These are phyloP conservation scores for Patella caerulea DNA, from an alignment of 2,888 invertebrate species.

Conservation along the genomic window DNA sequence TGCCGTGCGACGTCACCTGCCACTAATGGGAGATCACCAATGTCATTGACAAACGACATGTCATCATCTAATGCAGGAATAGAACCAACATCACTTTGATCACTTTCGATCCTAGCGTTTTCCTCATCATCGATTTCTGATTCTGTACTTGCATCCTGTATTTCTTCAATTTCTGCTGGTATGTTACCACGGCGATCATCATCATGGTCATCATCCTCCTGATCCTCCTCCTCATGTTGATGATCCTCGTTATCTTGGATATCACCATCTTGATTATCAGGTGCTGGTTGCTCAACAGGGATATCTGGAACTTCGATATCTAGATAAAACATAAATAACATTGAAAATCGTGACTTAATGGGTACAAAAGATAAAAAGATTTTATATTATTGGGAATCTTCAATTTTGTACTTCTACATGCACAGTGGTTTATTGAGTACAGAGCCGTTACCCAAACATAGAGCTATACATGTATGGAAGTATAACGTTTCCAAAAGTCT, in stretches of 20 bases:
- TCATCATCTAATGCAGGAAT: slow-evolving; percentile 34
- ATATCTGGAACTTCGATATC: too few species aligned
- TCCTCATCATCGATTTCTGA: slow-evolving; percentile 19
- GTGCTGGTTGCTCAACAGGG: too few species aligned
- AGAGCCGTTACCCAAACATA: too few species aligned
- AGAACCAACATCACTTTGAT: slow-evolving; percentile 40
- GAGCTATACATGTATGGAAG: too few species aligned
- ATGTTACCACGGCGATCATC: not conserved
- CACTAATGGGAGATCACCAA: slow-evolving; percentile 39
- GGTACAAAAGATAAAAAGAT: too few species aligned
- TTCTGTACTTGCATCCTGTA: not conserved
- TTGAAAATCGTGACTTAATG: too few species aligned
- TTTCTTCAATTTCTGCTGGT: slow-evolving; percentile 6
- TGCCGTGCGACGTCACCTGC: slow-evolving; percentile 34
- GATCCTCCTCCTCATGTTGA: not conserved
- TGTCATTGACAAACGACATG: slow-evolving; percentile 35
- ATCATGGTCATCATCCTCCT: not conserved
- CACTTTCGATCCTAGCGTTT: slow-evolving; percentile 44
- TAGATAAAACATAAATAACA: too few species aligned
- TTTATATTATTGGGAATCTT: too few species aligned
- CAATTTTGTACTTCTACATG: too few species aligned
- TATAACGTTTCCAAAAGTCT: too few species aligned
- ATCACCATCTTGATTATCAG: not conserved
- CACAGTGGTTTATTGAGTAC: too few species aligned
- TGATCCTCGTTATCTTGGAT: not conserved